phyloP scores from a whole-genome alignment of 2,888 invertebrate species.

The Teleiodes luculella region DNA sequence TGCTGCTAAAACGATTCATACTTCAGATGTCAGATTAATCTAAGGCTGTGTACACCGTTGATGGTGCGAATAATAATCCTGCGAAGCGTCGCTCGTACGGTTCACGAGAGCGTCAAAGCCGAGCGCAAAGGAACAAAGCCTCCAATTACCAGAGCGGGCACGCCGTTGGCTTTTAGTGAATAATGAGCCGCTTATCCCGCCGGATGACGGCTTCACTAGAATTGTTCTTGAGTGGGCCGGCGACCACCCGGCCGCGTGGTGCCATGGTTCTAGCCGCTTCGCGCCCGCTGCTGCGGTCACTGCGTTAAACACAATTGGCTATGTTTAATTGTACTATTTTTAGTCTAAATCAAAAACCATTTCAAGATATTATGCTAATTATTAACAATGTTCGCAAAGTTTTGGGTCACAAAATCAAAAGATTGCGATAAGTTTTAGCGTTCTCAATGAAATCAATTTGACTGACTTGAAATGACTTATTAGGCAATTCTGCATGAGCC shows the following conservation, averaged over 20 bases:
- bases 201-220: conserved; percentile 67
- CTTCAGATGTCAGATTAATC: conserved; percentile 66
- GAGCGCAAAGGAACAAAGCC: conserved; percentile 73
- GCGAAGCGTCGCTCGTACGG: conserved; percentile 47
- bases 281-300: conserved; percentile 20
- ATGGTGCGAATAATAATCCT: conserved; percentile 72
- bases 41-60: conserved; percentile 59
- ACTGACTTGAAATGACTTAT: no score
- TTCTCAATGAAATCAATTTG: no score
- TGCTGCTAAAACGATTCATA: conserved; percentile 53
- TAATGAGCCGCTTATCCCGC: conserved; percentile 75
- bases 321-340: no score
- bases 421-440: no score
- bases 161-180: conserved; percentile 77
- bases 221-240: conserved; percentile 62
- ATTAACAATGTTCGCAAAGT: no score
- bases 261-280: conserved; percentile 18
- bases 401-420: no score
- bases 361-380: no score
- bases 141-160: conserved; percentile 73
- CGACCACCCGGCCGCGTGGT: conserved; percentile 48
- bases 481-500: no score
- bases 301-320: no score
- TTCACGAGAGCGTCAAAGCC: conserved; percentile 64
- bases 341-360: no score